Base-by-base conservation (phyloP, 2,888 invertebrate genomes). In the Augiades crinisus region DNA sequence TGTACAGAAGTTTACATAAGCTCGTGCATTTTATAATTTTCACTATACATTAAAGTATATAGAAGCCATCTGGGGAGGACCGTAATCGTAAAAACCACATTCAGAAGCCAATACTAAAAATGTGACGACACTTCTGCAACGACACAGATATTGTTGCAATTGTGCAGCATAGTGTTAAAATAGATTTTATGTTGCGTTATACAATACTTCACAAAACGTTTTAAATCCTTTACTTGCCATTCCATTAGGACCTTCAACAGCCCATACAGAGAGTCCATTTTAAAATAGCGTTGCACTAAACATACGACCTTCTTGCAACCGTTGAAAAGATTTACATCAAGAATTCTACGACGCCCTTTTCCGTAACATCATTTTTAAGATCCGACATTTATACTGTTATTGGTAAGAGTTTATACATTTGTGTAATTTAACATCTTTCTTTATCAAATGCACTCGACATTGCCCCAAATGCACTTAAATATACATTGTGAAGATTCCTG, bases 101-200 rank as follows among this genome's bases (percentile, higher is more conserved):
- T 51, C 51, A 38, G 34, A 34, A 38, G 31, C 38, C 45, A 43
- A 55, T 52, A 58, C 56, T 57, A 62, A 65, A 68, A 71, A 68
- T 61, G 58, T 64, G 58, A 57, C 57, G 56, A 41, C 60, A 64
- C 58, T 64, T 61, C 58, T 60, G 56, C 57, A 60, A 53, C 59
- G 53, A 58, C 59, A 54, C 55, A 47, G 62, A 62, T 68, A 64
- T 67, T 69, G 64, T 64, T 60, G 62, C 64, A 63, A 67, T 67
- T 62, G 65, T n/a, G n/a, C 61, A 54, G 59, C 65, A 60, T 59
- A 55, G 60, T 60, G 61, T 67, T 67, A 61, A 65, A 59, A 50
- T 64, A 58, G 55, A 61, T 60, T 62, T 65, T 63, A 59, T 62
- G 61, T 61, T 60, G 59, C 50, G 34, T n/a, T 56, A 54, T 50